These are phyloP conservation scores for Eledone cirrhosa DNA, from an alignment of 2,888 invertebrate genomes.

Conservation along the genomic window DNA sequence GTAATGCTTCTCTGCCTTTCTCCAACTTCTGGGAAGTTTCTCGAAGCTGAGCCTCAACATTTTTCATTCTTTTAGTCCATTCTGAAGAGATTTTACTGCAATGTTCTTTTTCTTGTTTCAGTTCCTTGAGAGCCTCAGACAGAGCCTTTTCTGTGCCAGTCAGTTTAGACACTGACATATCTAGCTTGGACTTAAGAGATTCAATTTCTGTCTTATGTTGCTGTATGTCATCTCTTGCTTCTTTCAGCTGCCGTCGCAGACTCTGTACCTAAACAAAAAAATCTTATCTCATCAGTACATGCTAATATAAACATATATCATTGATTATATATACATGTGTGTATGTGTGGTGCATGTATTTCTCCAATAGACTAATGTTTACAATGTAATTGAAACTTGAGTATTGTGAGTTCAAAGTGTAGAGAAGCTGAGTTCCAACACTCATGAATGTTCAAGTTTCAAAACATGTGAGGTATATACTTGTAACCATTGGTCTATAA, in stretches of 20 bases:
- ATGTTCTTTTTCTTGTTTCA: constrained; percentile 58
- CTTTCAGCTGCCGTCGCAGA: constrained; percentile 58
- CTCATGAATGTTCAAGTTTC: too few species aligned
- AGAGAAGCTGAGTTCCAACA: too few species aligned
- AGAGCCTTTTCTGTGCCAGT: constrained; percentile 59
- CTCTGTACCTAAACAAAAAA: constrained; percentile 44
- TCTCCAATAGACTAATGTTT: too few species aligned
- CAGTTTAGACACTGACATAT: constrained; percentile 57
- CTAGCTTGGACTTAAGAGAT: constrained; percentile 53
- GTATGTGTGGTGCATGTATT: too few species aligned
- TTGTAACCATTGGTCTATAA: too few species aligned
- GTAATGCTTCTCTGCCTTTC: constrained; percentile 47
- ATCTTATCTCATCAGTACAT: neutral
- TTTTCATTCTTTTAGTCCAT: constrained; percentile 54
- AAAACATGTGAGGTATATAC: too few species aligned
- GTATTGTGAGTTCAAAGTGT: too few species aligned
- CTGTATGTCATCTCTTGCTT: constrained; percentile 53
- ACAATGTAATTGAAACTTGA: too few species aligned
- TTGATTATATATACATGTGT: too few species aligned
- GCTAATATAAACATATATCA: too few species aligned
- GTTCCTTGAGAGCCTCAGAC: constrained; percentile 55
- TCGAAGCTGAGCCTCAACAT: constrained; percentile 52
- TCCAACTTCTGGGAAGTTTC: constrained; percentile 54
- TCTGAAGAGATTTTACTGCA: constrained; percentile 55
- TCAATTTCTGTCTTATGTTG: constrained; percentile 58